A percentile compares a stretch with the other conserved stretches of the same genome.
Conservation (phyloP, 2,888 invertebrate genomes). For the Epiblema foenella region DNA sequence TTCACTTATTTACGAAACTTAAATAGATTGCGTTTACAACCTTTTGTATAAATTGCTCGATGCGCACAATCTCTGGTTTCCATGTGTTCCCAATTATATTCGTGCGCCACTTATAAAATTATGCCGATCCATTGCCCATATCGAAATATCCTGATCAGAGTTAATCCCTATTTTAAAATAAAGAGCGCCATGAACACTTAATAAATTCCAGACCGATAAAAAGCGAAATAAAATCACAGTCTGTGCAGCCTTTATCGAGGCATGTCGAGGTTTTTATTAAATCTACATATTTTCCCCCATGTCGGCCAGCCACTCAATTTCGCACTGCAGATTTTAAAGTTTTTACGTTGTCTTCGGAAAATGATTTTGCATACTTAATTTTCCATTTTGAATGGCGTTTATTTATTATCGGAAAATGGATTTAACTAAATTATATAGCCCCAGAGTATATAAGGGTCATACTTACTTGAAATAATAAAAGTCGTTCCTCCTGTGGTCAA, state of each 20-base stretch:
- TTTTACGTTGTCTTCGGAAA: slow-evolving; percentile 31
- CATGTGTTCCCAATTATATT: slow-evolving; percentile 9
- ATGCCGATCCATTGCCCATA: slow-evolving; percentile 14
- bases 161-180: slow-evolving; percentile 37
- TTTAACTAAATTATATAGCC: background rate
- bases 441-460: no score
- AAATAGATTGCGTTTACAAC: no score
- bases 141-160: slow-evolving; percentile 18
- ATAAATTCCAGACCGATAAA: slow-evolving; percentile 41
- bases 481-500: no score
- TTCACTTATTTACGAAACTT: no score
- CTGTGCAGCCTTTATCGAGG: slow-evolving; percentile 37
- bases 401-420: slow-evolving; percentile 3
- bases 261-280: slow-evolving; percentile 43
- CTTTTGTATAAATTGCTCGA: background rate
- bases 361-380: slow-evolving; percentile 33
- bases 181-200: slow-evolving; percentile 34
- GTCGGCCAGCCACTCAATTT: slow-evolving; percentile 35
- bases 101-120: slow-evolving; percentile 13
- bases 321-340: slow-evolving; percentile 29
- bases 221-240: slow-evolving; percentile 41
- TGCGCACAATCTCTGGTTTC: background rate
- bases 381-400: slow-evolving; percentile 21
- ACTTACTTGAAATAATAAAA: no score
- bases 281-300: slow-evolving; percentile 42